Percentiles rank a stretch among this genome's conserved stretches.
Conservation (phyloP, 2,888 invertebrate genomes). For the Dendrolimus houi region DNA sequence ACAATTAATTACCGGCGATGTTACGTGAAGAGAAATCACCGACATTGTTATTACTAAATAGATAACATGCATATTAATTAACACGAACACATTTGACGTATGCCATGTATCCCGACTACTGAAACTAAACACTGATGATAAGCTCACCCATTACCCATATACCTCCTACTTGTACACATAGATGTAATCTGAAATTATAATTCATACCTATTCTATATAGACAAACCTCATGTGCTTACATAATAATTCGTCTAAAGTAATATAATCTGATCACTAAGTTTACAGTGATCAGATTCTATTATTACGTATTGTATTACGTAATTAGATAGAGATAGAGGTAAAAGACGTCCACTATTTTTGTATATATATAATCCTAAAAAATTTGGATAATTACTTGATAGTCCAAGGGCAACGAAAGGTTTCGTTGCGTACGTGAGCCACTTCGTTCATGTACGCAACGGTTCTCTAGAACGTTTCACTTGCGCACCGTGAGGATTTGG, state of each 20-base stretch:
- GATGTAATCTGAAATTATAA: neutral
- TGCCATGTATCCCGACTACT: neutral
- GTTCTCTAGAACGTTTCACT: too few relatives aligned
- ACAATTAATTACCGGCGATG: constrained; percentile 35
- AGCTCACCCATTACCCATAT: neutral
- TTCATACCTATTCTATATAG: neutral
- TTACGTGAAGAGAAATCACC: constrained; percentile 55
- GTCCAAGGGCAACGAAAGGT: too few relatives aligned
- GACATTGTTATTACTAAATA: constrained; percentile 31
- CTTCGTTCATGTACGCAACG: too few relatives aligned
- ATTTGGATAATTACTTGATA: too few relatives aligned
- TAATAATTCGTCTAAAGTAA: neutral
- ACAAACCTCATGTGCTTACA: neutral
- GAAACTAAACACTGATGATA: neutral
- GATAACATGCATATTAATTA: constrained; percentile 28
- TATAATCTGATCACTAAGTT: too few relatives aligned
- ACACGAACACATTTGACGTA: constrained; percentile 1
- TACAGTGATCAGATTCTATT: too few relatives aligned
- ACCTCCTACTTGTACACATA: neutral
- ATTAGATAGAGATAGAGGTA: too few relatives aligned
- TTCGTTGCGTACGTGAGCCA: too few relatives aligned
- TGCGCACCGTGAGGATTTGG: too few relatives aligned
- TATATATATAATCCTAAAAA: too few relatives aligned
- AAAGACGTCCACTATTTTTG: too few relatives aligned
- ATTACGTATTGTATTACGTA: too few relatives aligned